Base-by-base conservation (phyloP, 2,113 vertebrate genomes). In the Herpailurus yagouaroundi region DNA sequence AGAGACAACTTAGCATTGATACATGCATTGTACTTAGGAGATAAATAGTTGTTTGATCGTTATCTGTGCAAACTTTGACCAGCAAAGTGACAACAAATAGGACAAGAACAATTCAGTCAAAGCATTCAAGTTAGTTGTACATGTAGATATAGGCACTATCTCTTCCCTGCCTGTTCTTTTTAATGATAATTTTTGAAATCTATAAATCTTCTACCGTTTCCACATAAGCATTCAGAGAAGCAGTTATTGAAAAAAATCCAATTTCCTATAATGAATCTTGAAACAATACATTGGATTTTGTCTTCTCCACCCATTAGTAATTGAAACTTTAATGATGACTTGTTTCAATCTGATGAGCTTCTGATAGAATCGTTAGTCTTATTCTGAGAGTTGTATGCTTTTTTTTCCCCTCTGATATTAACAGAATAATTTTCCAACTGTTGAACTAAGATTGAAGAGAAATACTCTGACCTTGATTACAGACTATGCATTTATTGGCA, bases 251-350 rank as follows among this genome's bases (percentile, higher is more conserved):
- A 76, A 73, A 84, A 73, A 93, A 76, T 36, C 4, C 3, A 88
- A 93, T 93, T 92, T 94, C 5, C 29, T 93, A 80, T 80, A 41
- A 31, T 50, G 50, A 45, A 88, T 36, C 48, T 94, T 90, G 33
- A 94, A 96, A 55, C 5, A 66, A 45, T 84, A 60, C 3, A 38
- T 55, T 90, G 11, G 5, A 80, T 88, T 94, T 94, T 4, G 9
- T 77, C 15, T 41, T 25, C 48, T 63, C 10, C 9, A 3, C 4
- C 11, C n/a, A 90, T 76, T 81, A 83, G 6, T 86, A 69, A 93
- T 92, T 90, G 19, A 84, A 74, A 73, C 3, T 85, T 95, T 48
- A 69, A 69, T 82, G 36, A 89, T 93, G 1, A 81, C 25, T 63
- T 69, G 5, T 76, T 13, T 88, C 55, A 91, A 12, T 68, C 25